Conservation (phyloP, 2,797 vertebrate genomes). For the Nannoperca obscura region DNA sequence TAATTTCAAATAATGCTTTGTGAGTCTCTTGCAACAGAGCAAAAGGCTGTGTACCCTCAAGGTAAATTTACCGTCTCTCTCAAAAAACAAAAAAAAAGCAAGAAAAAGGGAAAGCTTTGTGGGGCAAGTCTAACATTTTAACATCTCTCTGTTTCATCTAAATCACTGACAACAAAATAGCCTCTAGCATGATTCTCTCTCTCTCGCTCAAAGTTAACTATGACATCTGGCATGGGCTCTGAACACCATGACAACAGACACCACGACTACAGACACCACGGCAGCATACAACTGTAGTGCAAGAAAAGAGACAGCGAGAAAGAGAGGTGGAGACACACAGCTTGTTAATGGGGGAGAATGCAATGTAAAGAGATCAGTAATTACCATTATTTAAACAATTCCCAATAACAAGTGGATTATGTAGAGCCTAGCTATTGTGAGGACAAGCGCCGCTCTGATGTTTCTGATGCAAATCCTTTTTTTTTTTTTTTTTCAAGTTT, state of each 20-base stretch:
- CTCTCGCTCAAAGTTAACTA: constrained; percentile 86
- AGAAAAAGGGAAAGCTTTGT: constrained; percentile 74
- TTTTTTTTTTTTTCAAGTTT: constrained; percentile 13
- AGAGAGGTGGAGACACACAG: constrained; percentile 67
- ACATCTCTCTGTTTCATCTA: constrained; percentile 87
- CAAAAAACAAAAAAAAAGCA: constrained; percentile 52
- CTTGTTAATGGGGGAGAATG: constrained; percentile 84
- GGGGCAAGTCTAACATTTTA: constrained; percentile 85
- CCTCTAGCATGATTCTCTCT: constrained; percentile 85
- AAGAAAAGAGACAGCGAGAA: constrained; percentile 71
- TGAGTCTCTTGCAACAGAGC: constrained; percentile 70
- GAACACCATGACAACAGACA: constrained; percentile 90
- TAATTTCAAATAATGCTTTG: constrained; percentile 78
- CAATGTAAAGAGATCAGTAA: constrained; percentile 86
- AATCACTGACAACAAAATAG: constrained; percentile 90
- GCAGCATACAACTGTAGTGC: constrained; percentile 83
- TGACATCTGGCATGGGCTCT: constrained; percentile 90
- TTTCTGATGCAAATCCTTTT: constrained; percentile 70
- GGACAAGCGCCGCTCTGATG: constrained; percentile 67
- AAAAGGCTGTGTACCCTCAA: constrained; percentile 80
- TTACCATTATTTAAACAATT: constrained; percentile 87
- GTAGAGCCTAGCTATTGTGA: constrained; percentile 73
- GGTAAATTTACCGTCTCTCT: constrained; percentile 80
- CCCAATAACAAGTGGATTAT: constrained; percentile 84
- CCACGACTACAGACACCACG: constrained; percentile 80